Evolutionary conservation across 2,797 vertebrate genomes (phyloP), one percentile per base, ranked within the genome.

Genomic region (Gymnopithys bicolor): DNA sequence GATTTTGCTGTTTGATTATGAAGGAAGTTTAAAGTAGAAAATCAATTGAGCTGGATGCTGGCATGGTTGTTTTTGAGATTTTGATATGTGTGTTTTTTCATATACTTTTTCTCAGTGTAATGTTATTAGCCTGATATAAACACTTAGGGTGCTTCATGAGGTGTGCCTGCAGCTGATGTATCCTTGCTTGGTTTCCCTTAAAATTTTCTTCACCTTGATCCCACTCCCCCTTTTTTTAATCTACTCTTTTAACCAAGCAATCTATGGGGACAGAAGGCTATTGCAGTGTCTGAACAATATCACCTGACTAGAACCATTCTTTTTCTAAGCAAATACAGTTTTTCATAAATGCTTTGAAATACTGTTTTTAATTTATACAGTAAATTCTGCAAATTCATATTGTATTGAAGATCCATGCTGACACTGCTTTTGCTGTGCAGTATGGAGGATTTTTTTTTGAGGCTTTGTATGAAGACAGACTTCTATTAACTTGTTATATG

Each of bases 371-470:
- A 71, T 90, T 94, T 87, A 21, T 15, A 22, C 9, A 64, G 10
- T 35, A 85, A 74, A 48, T 3, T 33, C 39, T 56, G 11, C 41
- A 41, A 67, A 85, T 80, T 5, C 10, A 32, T 46, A 60, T 17
- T 64, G 15, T 17, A 28, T 19, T 18, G 52, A 69, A 64, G 51
- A 77, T 51, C 15, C 48, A 39, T 35, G 17, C 8, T 70, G 37
- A 43, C 10, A 33, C 10, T 56, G 37, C 30, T 56, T 74, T 37
- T 9, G 13, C 7, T 83, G 9, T 35, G 16, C 7, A 43, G 5
- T 45, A 17, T 23, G 13, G 28, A 2, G 0, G 0, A 5, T 66
- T 33, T 32, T 7, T 4, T 35, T n/a, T 91, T 74, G 3, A 80
- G 7, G 13, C 2, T 80, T 78, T 83, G 5, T 64, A 5, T 45